Evolutionary conservation across 2,888 invertebrate species (phyloP).

Genomic region (Dryomyza anilis): DNA sequence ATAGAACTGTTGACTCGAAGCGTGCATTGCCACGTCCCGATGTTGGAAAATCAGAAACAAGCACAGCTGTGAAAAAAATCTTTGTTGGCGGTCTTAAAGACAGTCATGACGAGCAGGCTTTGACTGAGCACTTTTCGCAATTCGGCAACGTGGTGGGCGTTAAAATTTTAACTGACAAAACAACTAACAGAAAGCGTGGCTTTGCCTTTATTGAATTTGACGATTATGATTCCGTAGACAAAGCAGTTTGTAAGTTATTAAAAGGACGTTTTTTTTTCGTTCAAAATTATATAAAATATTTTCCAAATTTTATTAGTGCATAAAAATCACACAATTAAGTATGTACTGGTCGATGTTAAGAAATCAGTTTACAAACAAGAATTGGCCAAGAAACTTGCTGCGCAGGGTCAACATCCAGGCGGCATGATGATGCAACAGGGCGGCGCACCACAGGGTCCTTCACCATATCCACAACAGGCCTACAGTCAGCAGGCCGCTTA

Average conservation of each 20-base stretch:
- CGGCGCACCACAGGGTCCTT: constrained; percentile 13
- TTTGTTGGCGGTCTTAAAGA: constrained; percentile 57
- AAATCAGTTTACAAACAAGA: constrained; percentile 53
- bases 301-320: constrained; percentile 42
- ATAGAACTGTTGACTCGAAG: constrained; percentile 54
- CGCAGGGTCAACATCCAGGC: constrained; percentile 29
- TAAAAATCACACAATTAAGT: constrained; percentile 50
- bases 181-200: constrained; percentile 55
- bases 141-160: constrained; percentile 49
- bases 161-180: constrained; percentile 53
- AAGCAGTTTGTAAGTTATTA: constrained; percentile 50
- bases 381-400: constrained; percentile 41
- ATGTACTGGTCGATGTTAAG: constrained; percentile 51
- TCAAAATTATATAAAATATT: neutral
- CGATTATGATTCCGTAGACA: constrained; percentile 50
- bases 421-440: constrained; percentile 18
- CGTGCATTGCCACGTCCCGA: constrained; percentile 54
- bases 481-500: constrained; percentile 41
- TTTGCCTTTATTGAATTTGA: constrained; percentile 57
- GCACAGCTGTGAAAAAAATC: constrained; percentile 48
- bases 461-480: constrained; percentile 31
- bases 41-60: constrained; percentile 41
- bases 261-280: neutral
- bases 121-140: constrained; percentile 52
- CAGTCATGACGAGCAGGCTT: constrained; percentile 48